Base-by-base conservation (phyloP, 2,113 vertebrate genomes). In the Pitta sordida region DNA sequence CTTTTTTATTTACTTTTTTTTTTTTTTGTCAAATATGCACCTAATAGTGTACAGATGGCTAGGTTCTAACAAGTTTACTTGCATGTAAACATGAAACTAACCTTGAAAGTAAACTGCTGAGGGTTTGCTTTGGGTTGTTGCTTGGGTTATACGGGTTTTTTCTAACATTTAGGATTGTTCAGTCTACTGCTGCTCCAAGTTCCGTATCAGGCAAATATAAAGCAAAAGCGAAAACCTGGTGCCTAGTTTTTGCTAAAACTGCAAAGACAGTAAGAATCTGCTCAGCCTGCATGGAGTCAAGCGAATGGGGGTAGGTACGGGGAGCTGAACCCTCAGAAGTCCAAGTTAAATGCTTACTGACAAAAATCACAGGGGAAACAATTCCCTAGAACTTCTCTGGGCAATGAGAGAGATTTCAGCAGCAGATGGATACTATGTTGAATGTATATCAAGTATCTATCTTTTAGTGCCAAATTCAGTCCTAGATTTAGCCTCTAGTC, bases 31-130 rank as follows among this genome's bases (percentile, higher is more conserved):
- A 92, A 89, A 93, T 92, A 94, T 4, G 21, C 84, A 96, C 95
- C 92, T 96, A 95, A 96, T 96, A 93, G 55, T 65, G 41, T 73
- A 93, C 96, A 96, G 96, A 96, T 96, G 96, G 95, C 43, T 73
- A 82, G 64, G 91, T 92, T 92, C 62, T 96, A 96, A 95, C 96
- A 95, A 95, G 95, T 96, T 96, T 89, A 87, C 41, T 95, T 71
- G 37, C 12, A 69, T 89, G 84, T 78, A 92, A 67, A 93, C 93
- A 85, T 55, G 51, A 91, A 93, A 79, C 62, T 92, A 94, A 92
- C 86, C 95, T 94, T 92, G 95, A 92, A 94, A 96, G 77, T 91
- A 79, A 96, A 76, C 94, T 96, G 95, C 89, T 95, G 95, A 90
- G 59, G 86, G 91, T 95, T 93, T 90, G 55, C 88, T 94, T 94